Evolutionary conservation across 2,797 vertebrate species (phyloP).

Genomic region (Halcyon smyrnensis): DNA sequence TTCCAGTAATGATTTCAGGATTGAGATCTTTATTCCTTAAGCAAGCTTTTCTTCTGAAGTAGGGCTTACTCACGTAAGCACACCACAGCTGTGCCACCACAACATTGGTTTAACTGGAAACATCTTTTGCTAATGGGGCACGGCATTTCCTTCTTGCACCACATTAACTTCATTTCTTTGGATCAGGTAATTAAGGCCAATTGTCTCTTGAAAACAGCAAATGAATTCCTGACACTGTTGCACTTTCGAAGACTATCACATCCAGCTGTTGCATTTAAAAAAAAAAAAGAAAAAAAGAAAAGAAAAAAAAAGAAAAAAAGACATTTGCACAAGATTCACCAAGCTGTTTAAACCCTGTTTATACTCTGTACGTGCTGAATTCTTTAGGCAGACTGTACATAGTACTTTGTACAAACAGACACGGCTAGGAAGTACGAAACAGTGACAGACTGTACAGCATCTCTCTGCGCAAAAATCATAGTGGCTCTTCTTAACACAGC

Average conservation of each 20-base stretch:
- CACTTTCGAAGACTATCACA: background rate
- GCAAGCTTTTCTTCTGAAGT: background rate
- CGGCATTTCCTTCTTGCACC: conserved; percentile 48
- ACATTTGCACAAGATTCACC: background rate
- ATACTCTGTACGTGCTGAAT: background rate
- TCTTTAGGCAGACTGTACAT: background rate
- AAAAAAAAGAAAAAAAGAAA: background rate
- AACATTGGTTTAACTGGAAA: conserved; percentile 43
- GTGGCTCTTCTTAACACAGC: rapidly evolving
- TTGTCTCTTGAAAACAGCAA: conserved; percentile 41
- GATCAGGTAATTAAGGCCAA: conserved; percentile 45
- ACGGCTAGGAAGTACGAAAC: background rate
- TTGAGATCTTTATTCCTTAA: background rate
- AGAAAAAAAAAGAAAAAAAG: background rate
- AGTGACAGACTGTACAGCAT: background rate
- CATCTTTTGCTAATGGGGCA: conserved; percentile 37
- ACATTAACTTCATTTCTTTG: conserved; percentile 23
- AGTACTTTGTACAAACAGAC: background rate
- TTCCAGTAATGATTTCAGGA: background rate
- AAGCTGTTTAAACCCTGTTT: background rate
- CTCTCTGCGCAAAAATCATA: background rate
- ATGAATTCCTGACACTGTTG: conserved; percentile 24
- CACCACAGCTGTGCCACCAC: background rate
- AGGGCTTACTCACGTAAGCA: background rate
- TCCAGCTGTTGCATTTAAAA: background rate